A percentile compares a stretch with the other conserved stretches of the same genome.
Conservation (phyloP, 2,888 invertebrate genomes). For the Phasia obesa region DNA sequence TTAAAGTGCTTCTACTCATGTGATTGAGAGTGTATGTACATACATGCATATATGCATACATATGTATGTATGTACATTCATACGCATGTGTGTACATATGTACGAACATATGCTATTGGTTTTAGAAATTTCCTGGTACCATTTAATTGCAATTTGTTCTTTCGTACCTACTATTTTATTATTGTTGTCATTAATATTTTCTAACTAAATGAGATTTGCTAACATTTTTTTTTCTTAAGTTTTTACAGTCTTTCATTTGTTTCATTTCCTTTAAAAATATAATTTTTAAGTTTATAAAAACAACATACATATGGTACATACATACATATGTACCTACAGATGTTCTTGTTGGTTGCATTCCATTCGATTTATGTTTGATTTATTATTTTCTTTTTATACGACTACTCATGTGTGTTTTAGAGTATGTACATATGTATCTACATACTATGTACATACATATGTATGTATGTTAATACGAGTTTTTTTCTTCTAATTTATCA, state of each 20-base stretch:
- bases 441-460: too few species aligned
- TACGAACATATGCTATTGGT: too few species aligned
- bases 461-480: neutral
- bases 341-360: slow-evolving; percentile 24
- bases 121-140: slow-evolving; percentile 28
- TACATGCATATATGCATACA: too few species aligned
- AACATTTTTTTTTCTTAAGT: neutral
- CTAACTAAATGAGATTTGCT: slow-evolving; percentile 7
- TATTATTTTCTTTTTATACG: slow-evolving; percentile 11
- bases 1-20: too few species aligned
- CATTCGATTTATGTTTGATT: slow-evolving; percentile 11
- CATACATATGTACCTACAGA: slow-evolving; percentile 9
- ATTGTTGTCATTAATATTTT: neutral
- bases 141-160: slow-evolving; percentile 21
- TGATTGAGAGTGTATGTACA: too few species aligned
- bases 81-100: too few species aligned
- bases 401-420: neutral
- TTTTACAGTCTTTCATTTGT: neutral
- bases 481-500: slow-evolving; percentile 53
- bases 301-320: slow-evolving; percentile 3
- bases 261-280: neutral
- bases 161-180: neutral
- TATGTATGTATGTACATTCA: too few species aligned
- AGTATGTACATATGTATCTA: neutral
- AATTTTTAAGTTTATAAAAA: neutral